Conservation (phyloP, 2,797 vertebrate species). For the Acanthis flammea region DNA sequence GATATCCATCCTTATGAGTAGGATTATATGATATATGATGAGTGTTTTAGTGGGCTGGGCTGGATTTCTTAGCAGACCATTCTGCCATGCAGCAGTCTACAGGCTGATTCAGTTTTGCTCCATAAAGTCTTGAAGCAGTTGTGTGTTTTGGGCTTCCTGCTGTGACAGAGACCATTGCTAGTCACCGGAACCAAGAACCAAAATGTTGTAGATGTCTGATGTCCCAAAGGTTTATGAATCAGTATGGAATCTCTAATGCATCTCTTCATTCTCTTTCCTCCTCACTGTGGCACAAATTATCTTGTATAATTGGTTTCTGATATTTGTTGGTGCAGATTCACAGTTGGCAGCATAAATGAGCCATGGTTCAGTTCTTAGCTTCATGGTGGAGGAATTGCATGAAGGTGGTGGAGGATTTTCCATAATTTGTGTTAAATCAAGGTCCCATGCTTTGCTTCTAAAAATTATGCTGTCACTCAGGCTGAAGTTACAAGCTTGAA, state of each 20-base stretch:
- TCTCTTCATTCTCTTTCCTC: neutral
- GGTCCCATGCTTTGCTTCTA: neutral
- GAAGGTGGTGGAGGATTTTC: neutral
- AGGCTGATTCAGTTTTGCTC: neutral
- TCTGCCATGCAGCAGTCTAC: neutral
- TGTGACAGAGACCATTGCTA: neutral
- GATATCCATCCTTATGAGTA: neutral
- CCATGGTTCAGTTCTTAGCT: neutral
- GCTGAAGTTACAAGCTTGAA: neutral
- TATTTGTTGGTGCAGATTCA: neutral
- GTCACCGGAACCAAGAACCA: neutral
- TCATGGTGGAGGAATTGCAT: neutral
- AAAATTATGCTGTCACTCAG: neutral
- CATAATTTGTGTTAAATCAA: neutral
- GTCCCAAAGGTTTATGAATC: neutral
- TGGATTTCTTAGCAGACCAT: neutral
- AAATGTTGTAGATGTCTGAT: neutral
- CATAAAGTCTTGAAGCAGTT: neutral
- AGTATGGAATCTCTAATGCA: neutral
- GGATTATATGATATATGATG: neutral
- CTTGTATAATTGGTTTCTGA: neutral
- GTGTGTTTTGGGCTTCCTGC: neutral
- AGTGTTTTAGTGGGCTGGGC: neutral
- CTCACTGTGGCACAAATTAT: neutral
- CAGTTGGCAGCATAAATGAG: neutral